phyloP scores from a whole-genome alignment of 2,797 vertebrate species.

The Knipowitschia caucasica region DNA sequence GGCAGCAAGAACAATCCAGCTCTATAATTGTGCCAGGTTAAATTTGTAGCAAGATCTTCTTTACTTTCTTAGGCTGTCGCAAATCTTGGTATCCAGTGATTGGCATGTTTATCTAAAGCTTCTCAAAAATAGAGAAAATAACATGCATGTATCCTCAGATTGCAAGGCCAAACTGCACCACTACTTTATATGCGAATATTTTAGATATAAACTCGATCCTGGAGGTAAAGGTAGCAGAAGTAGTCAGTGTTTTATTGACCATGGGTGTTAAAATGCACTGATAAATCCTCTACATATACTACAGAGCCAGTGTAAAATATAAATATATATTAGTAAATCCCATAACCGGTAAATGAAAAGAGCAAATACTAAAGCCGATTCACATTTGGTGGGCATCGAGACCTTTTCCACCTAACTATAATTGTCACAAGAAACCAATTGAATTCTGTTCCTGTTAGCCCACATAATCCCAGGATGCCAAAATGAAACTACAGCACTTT shows the following conservation, averaged over 20 bases:
- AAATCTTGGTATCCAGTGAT: background rate
- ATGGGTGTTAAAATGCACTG: no score
- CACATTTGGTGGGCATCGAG: conserved; percentile 7
- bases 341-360: no score
- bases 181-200: no score
- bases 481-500: conserved; percentile 12
- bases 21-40: background rate
- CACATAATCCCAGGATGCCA: conserved; percentile 14
- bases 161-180: background rate
- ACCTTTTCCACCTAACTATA: conserved; percentile 12
- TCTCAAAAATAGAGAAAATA: background rate
- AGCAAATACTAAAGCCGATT: conserved; percentile 4
- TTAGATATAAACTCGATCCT: no score
- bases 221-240: no score
- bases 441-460: conserved; percentile 19
- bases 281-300: no score
- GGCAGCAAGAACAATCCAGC: background rate
- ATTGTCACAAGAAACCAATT: conserved; percentile 3
- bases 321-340: background rate
- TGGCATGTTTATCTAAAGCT: background rate
- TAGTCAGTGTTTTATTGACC: background rate
- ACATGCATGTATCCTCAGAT: background rate
- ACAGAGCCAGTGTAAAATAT: background rate
- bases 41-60: background rate
- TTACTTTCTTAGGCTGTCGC: background rate